Conservation (phyloP, 2,113 vertebrate genomes). For the Callaeas wilsoni region DNA sequence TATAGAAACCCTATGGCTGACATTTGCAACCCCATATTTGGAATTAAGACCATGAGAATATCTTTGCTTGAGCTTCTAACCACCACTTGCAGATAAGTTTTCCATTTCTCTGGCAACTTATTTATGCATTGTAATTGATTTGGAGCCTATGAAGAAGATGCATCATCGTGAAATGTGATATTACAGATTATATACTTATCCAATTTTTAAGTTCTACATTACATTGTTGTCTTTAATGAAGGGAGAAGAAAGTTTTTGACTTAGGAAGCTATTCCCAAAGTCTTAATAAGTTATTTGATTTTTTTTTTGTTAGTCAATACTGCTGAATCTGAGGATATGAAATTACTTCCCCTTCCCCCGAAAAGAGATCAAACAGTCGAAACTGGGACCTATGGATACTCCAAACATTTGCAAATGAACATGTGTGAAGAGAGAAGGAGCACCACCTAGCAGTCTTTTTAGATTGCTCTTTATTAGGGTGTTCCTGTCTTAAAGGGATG, state of each 20-base stretch:
- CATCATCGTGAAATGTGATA: background rate
- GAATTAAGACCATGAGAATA: background rate
- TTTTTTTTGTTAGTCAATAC: background rate
- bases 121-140: background rate
- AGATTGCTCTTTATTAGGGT: background rate
- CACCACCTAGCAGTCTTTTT: background rate
- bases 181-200: background rate
- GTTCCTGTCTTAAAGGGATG: background rate
- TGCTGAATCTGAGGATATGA: background rate
- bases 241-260: background rate
- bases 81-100: background rate
- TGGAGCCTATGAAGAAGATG: background rate
- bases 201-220: background rate
- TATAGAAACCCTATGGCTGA: background rate
- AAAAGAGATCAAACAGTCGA: background rate
- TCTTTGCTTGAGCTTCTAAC: background rate
- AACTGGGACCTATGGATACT: background rate
- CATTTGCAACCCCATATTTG: background rate
- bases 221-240: background rate
- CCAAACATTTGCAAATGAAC: background rate
- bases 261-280: background rate
- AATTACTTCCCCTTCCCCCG: rapidly evolving
- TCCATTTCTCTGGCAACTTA: background rate
- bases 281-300: background rate
- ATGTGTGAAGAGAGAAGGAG: background rate